Percentiles rank a stretch among this genome's conserved stretches.
phyloP scores from a whole-genome alignment of 2,888 invertebrate genomes.

The Pardosa pseudoannulata region DNA sequence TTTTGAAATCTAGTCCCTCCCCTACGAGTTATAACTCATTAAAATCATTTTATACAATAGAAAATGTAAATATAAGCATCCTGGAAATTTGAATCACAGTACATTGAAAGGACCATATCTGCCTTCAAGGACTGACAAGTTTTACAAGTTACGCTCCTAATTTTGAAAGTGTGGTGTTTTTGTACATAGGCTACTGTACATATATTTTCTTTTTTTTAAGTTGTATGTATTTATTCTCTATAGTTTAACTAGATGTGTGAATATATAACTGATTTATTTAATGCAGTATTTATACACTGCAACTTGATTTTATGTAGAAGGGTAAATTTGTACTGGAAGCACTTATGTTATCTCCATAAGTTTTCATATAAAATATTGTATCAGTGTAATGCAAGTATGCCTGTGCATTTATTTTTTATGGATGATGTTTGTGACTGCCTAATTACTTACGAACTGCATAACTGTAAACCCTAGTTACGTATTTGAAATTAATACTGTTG shows the following conservation, averaged over 20 bases:
- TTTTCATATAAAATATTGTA: background rate
- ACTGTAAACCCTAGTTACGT: background rate
- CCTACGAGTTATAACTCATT: no score
- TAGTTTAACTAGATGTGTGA: background rate
- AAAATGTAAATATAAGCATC: no score
- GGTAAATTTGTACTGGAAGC: background rate
- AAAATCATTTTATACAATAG: no score
- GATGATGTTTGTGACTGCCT: no score
- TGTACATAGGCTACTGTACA: background rate
- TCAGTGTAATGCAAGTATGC: no score
- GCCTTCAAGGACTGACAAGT: background rate
- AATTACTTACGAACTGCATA: no score
- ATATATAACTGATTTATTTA: background rate
- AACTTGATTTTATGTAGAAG: background rate
- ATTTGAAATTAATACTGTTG: background rate
- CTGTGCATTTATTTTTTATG: no score
- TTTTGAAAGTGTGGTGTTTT: background rate
- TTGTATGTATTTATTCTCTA: slow-evolving; percentile 1
- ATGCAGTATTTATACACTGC: background rate
- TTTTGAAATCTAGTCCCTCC: no score
- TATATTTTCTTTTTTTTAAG: background rate
- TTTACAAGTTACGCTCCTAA: no score
- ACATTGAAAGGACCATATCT: no score
- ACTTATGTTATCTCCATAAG: background rate
- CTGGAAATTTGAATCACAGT: no score